A percentile compares a stretch with the other conserved stretches of the same genome.
phyloP scores from a whole-genome alignment of 1,140 invertebrate genomes.

The Manduca sexta region DNA sequence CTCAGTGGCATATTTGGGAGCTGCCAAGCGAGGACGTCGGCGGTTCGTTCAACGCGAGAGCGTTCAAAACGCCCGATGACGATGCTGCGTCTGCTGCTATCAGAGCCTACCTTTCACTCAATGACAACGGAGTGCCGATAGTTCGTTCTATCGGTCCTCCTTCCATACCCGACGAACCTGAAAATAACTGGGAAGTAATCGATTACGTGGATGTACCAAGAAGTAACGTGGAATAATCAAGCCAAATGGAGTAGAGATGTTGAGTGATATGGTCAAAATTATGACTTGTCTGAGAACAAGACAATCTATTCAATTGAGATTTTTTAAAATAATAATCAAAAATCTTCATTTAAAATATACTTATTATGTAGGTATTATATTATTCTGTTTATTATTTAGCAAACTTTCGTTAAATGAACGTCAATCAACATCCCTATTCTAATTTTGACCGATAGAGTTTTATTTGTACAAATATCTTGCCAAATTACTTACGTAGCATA shows the following conservation, averaged over 20 bases:
- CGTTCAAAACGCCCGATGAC: slow-evolving; percentile 47
- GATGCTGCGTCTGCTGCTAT: slow-evolving; percentile 68
- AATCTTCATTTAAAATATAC: too few relatives aligned
- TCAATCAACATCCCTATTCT: too few relatives aligned
- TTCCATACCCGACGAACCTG: slow-evolving; percentile 47
- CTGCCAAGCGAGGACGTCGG: slow-evolving; percentile 69
- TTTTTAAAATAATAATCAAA: too few relatives aligned
- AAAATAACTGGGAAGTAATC: slow-evolving; percentile 62
- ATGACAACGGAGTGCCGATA: slow-evolving; percentile 74
- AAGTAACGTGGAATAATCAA: slow-evolving; percentile 8
- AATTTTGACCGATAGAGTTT: too few relatives aligned
- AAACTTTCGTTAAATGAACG: too few relatives aligned
- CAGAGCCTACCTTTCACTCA: slow-evolving; percentile 76
- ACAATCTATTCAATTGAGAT: too few relatives aligned
- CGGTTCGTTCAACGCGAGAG: slow-evolving; percentile 76
- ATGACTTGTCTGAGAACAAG: not conserved
- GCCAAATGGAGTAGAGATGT: not conserved
- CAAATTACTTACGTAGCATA: too few relatives aligned
- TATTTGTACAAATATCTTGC: too few relatives aligned
- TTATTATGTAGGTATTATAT: too few relatives aligned
- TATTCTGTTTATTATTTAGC: too few relatives aligned
- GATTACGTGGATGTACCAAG: slow-evolving; percentile 60
- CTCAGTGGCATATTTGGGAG: slow-evolving; percentile 63
- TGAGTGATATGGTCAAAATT: not conserved
- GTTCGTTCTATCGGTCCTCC: slow-evolving; percentile 70